These are phyloP conservation scores for Yponomeuta evonymella DNA, from an alignment of 2,888 invertebrate genomes.

Conservation along the genomic window DNA sequence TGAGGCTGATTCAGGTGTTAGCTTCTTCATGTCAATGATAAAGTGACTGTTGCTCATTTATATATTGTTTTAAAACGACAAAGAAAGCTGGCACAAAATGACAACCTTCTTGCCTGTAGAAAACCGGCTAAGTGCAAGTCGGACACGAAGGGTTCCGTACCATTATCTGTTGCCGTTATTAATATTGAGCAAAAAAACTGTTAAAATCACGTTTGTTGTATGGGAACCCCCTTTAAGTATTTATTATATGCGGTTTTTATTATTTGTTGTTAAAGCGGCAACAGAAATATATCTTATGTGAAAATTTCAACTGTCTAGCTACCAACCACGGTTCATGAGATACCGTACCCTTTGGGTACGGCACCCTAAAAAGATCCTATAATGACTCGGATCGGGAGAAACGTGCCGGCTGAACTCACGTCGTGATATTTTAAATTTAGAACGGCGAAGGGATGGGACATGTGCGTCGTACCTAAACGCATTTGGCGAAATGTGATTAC, in stretches of 20 bases:
- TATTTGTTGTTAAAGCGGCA: too few species aligned
- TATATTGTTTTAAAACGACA: not conserved
- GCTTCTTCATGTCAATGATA: too few species aligned
- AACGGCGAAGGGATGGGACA: constrained; percentile 74
- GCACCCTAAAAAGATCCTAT: not conserved
- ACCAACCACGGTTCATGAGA: too few species aligned
- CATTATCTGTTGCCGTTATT: too few species aligned
- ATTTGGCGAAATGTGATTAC: constrained; percentile 76
- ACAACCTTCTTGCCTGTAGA: not conserved
- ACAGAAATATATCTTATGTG: too few species aligned
- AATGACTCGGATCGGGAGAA: constrained; percentile 43
- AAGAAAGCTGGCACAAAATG: not conserved
- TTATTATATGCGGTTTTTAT: too few species aligned
- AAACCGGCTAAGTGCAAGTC: not conserved
- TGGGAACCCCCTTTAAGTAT: too few species aligned
- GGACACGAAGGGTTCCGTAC: too few species aligned
- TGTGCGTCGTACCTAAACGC: constrained; percentile 65
- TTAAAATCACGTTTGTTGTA: too few species aligned
- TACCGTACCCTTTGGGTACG: too few species aligned
- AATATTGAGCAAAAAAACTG: too few species aligned
- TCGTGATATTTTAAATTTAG: constrained; percentile 71
- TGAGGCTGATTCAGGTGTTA: not conserved
- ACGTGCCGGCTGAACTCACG: constrained; percentile 57
- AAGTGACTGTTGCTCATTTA: not conserved
- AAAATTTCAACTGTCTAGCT: too few species aligned